A percentile compares a stretch with the other conserved stretches of the same genome.
Evolutionary conservation across 2,888 invertebrate species (phyloP).

Genomic region (Athetis lepigone): DNA sequence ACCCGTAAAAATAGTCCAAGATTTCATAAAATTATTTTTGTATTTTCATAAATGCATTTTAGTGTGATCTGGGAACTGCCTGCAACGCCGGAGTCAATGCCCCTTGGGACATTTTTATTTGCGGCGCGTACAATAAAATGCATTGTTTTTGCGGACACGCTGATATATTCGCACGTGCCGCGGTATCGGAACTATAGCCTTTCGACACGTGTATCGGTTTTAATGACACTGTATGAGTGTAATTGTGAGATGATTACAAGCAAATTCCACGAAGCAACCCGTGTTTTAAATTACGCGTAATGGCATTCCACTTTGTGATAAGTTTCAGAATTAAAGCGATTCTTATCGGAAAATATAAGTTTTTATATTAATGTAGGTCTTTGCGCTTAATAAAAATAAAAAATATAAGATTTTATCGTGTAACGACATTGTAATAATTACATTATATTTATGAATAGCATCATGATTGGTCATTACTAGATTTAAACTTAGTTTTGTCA

Average conservation of each 20-base stretch:
- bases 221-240: not conserved
- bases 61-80: too few species aligned
- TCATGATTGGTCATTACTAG: too few species aligned
- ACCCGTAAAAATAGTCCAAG: too few species aligned
- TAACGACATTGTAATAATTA: too few species aligned
- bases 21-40: too few species aligned
- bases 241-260: slow-evolving; percentile 6
- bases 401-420: too few species aligned
- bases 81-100: slow-evolving; percentile 31
- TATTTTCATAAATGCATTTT: too few species aligned
- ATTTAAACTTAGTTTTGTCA: too few species aligned
- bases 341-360: not conserved
- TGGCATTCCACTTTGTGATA: not conserved
- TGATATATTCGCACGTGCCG: slow-evolving; percentile 30
- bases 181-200: slow-evolving; percentile 16
- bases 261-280: not conserved
- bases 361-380: too few species aligned
- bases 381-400: too few species aligned
- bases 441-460: too few species aligned
- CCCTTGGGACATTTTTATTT: slow-evolving; percentile 40
- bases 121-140: slow-evolving; percentile 39
- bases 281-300: slow-evolving; percentile 3
- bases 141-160: slow-evolving; percentile 43
- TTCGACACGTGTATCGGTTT: slow-evolving; percentile 6
- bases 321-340: not conserved